Evolutionary conservation across 2,113 vertebrate species (phyloP).

Genomic region (Panthera tigris): DNA sequence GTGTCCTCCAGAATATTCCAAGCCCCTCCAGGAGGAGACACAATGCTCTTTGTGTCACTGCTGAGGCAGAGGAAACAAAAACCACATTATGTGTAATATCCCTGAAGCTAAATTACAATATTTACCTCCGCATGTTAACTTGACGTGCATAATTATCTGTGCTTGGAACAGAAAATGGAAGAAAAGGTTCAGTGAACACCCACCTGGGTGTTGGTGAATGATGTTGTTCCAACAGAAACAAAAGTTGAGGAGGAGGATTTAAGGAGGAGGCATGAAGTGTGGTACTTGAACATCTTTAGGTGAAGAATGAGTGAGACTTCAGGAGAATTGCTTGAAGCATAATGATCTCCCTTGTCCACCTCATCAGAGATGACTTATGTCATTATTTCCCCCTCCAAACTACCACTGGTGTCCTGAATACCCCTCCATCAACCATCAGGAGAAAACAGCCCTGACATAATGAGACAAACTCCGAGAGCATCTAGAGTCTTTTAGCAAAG

Average conservation of each 20-base stretch:
- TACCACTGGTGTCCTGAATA: not conserved
- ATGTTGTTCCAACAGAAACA: slow-evolving; percentile 61
- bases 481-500: not conserved
- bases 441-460: not conserved
- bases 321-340: not conserved
- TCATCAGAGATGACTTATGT: rapidly evolving
- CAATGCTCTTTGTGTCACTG: slow-evolving; percentile 37
- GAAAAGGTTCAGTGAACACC: slow-evolving; percentile 53
- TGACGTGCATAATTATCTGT: slow-evolving; percentile 61
- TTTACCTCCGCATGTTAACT: slow-evolving; percentile 59
- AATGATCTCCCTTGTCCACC: not conserved
- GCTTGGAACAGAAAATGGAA: slow-evolving; percentile 57
- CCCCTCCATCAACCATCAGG: not conserved
- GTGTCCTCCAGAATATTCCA: slow-evolving; percentile 45
- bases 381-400: not conserved
- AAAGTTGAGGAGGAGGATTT: not conserved
- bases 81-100: slow-evolving; percentile 49
- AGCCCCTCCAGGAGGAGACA: slow-evolving; percentile 18
- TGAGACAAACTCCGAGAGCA: not conserved
- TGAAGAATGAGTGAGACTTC: not conserved
- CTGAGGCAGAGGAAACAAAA: slow-evolving; percentile 61
- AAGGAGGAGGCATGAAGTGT: not conserved
- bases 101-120: slow-evolving; percentile 62
- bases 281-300: not conserved
- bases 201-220: slow-evolving; percentile 26